Base-by-base conservation (phyloP, 2,797 vertebrate species). In the Rachycentron canadum region DNA sequence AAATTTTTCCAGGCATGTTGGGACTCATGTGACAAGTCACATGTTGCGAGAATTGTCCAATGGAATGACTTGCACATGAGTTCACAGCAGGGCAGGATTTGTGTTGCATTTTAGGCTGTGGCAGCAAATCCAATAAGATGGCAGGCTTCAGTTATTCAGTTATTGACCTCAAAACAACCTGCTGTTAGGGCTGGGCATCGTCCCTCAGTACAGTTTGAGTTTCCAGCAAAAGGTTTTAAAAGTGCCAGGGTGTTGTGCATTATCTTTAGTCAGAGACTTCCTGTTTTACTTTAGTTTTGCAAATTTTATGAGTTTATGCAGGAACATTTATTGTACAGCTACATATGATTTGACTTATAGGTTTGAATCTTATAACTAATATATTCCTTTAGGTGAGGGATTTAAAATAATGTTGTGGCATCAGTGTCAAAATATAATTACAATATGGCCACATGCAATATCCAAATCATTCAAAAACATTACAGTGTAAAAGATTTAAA, bases 131-230 rank as follows among this genome's bases (percentile, higher is more conserved):
- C 11, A 36, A 11, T 26, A 30, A 21, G 49, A 26, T 5, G 5
- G 5, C 1, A 0, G 50, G 25, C 28, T n/a, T 14, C 34, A 0
- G 0, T 30, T 1, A 21, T 30, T 45, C 36, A 19, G 1, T 26
- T 41, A 41, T 14, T 28, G 19, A 40, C 5, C 2, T 10, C 38
- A 9, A 8, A 0, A 23, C 38, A 7, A 4, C 5, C 3, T 53
- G 25, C 14, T 8, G 50, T 50, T 13, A 3, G 5, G 50, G 25
- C 25, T 3, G 12, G 23, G 25, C 50, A 16, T 53, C 1, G 13
- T 50, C 6, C 12, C 4, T 50, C 49, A 23, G 10, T 23, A 49
- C 21, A 3, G 5, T 19, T 45, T 45, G 45, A 23, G n/a, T 49
- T 23, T 10, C 45, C 5, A 23, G 3, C 17, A n/a, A 49, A 49